These are phyloP conservation scores for Oplegnathus fasciatus DNA, from an alignment of 2,113 vertebrate genomes.

Conservation along the genomic window DNA sequence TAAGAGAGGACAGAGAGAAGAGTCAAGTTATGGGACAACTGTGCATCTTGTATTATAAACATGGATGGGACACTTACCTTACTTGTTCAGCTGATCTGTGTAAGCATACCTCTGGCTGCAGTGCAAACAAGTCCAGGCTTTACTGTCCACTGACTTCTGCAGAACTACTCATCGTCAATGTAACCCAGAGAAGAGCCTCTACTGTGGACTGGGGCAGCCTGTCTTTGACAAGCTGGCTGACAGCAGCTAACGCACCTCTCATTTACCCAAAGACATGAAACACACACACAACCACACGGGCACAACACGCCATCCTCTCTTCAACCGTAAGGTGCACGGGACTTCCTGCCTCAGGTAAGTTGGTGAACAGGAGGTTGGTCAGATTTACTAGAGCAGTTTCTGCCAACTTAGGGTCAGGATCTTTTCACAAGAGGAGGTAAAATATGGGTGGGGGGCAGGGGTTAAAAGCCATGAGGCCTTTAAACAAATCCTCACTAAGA, in stretches of 20 bases:
- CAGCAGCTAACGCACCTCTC: constrained; percentile 81
- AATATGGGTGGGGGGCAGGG: not conserved
- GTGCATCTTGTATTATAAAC: constrained; percentile 85
- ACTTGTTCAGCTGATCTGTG: constrained; percentile 90
- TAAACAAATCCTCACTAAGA: not conserved
- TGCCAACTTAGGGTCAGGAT: not conserved
- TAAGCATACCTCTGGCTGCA: constrained; percentile 98
- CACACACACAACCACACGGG: constrained; percentile 63
- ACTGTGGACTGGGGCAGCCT: constrained; percentile 87
- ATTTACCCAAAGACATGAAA: constrained; percentile 74
- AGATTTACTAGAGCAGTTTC: not conserved
- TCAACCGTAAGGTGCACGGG: constrained; percentile 46
- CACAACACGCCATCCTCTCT: constrained; percentile 57
- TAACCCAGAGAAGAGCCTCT: constrained; percentile 96
- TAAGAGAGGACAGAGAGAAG: constrained; percentile 49
- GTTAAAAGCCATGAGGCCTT: not conserved
- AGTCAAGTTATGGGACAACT: constrained; percentile 67
- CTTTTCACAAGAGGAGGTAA: not conserved
- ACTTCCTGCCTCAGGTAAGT: constrained; percentile 41
- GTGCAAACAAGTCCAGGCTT: constrained; percentile 99
- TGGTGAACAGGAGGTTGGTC: not conserved
- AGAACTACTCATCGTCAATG: constrained; percentile 99
- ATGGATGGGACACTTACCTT: constrained; percentile 94
- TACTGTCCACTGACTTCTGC: constrained; percentile 99
- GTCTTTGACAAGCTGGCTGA: constrained; percentile 83